Conservation (phyloP, 2,888 invertebrate genomes). For the Anodontia alba region DNA sequence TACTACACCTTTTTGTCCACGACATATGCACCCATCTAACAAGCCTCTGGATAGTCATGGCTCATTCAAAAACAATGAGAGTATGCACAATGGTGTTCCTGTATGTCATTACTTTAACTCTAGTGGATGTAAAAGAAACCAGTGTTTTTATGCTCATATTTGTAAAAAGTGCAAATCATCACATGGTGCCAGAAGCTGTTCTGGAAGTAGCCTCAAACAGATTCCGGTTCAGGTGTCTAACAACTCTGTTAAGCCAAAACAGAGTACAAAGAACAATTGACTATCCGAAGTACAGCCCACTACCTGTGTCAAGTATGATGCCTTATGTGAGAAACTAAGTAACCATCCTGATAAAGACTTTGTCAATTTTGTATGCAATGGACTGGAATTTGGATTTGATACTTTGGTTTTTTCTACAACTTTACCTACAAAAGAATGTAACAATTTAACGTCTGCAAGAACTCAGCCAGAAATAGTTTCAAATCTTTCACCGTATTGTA, state of each 20-base stretch:
- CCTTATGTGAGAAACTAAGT: not conserved
- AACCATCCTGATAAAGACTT: not conserved
- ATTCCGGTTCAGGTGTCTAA: not conserved
- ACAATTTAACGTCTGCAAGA: constrained; percentile 46
- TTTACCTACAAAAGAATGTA: not conserved
- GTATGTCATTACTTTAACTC: not conserved
- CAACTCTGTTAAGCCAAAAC: not conserved
- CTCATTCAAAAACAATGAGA: not conserved
- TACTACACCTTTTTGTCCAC: not conserved
- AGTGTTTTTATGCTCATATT: not conserved
- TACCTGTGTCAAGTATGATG: not conserved
- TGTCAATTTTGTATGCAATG: not conserved
- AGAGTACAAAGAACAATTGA: not conserved
- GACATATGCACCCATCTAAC: not conserved
- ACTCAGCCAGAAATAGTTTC: constrained; percentile 38
- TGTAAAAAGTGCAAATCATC: constrained; percentile 1
- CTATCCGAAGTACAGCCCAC: not conserved
- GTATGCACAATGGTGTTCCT: too few relatives aligned
- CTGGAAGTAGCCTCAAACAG: not conserved
- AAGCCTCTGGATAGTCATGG: not conserved
- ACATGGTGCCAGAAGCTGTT: too few relatives aligned
- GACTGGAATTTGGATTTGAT: constrained; percentile 1
- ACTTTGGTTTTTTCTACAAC: not conserved
- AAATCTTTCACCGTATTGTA: too few relatives aligned
- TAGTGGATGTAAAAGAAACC: not conserved